Base-by-base conservation (phyloP, 2,113 vertebrate genomes). In the Oryzias celebensis region DNA sequence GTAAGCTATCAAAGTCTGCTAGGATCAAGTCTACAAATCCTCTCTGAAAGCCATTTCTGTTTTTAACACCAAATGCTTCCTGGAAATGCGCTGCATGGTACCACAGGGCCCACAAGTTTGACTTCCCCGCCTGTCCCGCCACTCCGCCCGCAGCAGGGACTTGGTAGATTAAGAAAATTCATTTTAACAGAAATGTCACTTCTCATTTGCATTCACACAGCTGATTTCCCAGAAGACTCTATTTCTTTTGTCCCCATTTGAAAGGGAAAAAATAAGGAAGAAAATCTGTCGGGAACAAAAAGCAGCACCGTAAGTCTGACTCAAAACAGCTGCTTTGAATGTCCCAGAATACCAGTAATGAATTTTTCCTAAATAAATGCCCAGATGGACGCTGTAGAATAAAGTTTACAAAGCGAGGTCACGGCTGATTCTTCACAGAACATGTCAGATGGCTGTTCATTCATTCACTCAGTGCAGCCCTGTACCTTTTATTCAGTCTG, bases 141-240 rank as follows among this genome's bases (percentile, higher is more conserved):
- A 14, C 23, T 57, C 60, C 43, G 50, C 67, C 57, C 16, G 18
- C 54, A 36, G 55, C 28, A 4, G 14, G 5, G 42, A 22, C 59
- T 6, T 68, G 46, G 46, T 23, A 46, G 73, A 81, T 75, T 73
- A 54, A 48, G 58, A 65, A 58, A 50, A 71, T 62, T 72, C 43
- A 23, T 47, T n/a, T 24, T 51, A 82, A 72, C 71, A 63, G 22
- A 72, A 36, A 57, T 52, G 68, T 26, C 60, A 61, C 67, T 78
- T 74, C 61, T 76, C 52, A 80, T 75, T 54, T 59, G 61, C 69
- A 75, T 58, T 73, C 10, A 24, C 43, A 48, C 54, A 45, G 49
- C 73, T 78, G 66, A 86, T 86, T 87, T 85, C 78, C 81, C 82
- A 68, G 36, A 47, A 77, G 80, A 58, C 67, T 46, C 68, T 49